Conservation (phyloP, 2,113 vertebrate species). For the Lagopus muta region DNA sequence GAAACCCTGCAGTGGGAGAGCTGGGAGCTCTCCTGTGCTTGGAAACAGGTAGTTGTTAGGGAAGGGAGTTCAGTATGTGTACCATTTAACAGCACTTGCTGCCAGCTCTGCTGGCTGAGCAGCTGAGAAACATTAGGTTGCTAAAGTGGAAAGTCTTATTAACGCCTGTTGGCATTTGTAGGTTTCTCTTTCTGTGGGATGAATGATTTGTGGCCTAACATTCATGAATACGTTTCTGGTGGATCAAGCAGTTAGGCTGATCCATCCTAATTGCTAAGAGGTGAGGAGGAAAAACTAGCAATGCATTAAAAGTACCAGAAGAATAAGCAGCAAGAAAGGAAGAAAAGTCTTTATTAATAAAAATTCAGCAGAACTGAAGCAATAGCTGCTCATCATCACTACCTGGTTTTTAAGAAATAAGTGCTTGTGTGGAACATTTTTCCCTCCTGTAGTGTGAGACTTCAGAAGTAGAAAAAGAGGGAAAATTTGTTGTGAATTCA, state of each 20-base stretch:
- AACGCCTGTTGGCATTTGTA: neutral
- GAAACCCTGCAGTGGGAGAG: neutral
- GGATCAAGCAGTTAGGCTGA: neutral
- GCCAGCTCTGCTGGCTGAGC: neutral
- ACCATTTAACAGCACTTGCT: neutral
- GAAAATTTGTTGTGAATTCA: neutral
- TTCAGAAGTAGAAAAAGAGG: neutral
- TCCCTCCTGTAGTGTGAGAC: neutral
- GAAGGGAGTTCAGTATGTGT: neutral
- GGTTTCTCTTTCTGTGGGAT: neutral
- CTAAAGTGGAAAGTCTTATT: rapidly evolving
- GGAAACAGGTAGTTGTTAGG: neutral
- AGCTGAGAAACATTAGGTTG: neutral
- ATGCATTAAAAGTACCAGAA: neutral
- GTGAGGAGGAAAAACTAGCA: neutral
- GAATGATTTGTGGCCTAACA: neutral
- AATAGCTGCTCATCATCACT: neutral
- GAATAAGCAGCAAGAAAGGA: neutral
- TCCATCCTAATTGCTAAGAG: neutral
- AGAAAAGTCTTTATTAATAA: neutral
- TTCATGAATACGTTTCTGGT: neutral
- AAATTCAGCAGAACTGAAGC: neutral
- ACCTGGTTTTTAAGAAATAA: neutral
- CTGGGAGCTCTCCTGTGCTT: neutral
- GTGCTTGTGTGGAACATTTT: neutral